phyloP scores from a whole-genome alignment of 53 echinoderm and acorn worm genomes.

The Echinarachnius parma region DNA sequence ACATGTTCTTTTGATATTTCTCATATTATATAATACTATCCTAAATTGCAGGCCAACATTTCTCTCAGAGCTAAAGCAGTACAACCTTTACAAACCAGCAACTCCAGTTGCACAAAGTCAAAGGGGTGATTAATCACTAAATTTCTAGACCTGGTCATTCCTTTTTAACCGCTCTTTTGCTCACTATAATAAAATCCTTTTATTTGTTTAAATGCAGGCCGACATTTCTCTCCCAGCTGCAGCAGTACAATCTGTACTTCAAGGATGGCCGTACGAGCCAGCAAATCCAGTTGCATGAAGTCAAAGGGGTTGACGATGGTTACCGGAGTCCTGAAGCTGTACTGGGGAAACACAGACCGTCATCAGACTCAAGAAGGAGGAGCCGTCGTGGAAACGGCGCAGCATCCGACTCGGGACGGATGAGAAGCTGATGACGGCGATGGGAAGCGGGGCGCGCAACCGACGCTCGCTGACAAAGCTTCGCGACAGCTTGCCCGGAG shows the following conservation, averaged over 20 bases:
- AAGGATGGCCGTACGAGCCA: slow-evolving; percentile 36
- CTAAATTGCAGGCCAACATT: slow-evolving; percentile 12
- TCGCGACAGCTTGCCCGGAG: slow-evolving; percentile 24
- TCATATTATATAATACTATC: too few relatives aligned
- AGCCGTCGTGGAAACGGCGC: slow-evolving; percentile 81
- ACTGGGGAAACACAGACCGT: slow-evolving; percentile 94
- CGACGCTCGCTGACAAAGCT: slow-evolving; percentile 54
- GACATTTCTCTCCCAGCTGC: slow-evolving; percentile 49
- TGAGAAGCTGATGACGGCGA: slow-evolving; percentile 66
- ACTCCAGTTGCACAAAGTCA: slow-evolving; percentile 58
- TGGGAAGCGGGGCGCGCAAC: slow-evolving; percentile 66
- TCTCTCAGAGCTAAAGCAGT: slow-evolving; percentile 49
- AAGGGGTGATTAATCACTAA: too few relatives aligned
- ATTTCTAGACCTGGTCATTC: too few relatives aligned
- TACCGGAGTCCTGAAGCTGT: slow-evolving; percentile 79
- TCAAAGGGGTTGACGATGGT: slow-evolving; percentile 50
- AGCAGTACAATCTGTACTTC: slow-evolving; percentile 63
- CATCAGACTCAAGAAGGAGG: slow-evolving; percentile 87
- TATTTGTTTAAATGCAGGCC: too few relatives aligned
- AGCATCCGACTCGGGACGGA: slow-evolving; percentile 68
- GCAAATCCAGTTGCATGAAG: too few relatives aligned
- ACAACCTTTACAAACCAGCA: slow-evolving; percentile 47
- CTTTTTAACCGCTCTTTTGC: too few relatives aligned
- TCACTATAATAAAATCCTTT: too few relatives aligned
- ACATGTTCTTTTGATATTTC: too few relatives aligned